Conservation (phyloP, 2,113 vertebrate genomes). For the Egretta garzetta region DNA sequence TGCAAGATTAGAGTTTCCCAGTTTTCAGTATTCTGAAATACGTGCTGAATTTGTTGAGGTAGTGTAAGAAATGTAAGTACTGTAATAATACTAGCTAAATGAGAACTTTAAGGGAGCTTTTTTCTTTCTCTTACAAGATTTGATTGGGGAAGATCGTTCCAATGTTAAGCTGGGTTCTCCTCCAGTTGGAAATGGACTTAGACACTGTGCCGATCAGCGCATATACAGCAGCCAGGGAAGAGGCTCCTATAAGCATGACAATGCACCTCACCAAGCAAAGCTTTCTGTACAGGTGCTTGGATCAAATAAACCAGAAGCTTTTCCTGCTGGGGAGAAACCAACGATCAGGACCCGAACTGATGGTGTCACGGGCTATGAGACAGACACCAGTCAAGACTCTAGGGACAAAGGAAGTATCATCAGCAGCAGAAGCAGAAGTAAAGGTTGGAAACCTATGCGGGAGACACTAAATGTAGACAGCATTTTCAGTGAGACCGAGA, state of each 20-base stretch:
- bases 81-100: neutral
- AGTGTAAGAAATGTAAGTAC: neutral
- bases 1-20: neutral
- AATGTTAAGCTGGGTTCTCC: slow-evolving; percentile 82
- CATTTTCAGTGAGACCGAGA: slow-evolving; percentile 87
- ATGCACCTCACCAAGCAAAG: slow-evolving; percentile 54
- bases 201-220: slow-evolving; percentile 73
- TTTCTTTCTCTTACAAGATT: slow-evolving; percentile 66
- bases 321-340: slow-evolving; percentile 44
- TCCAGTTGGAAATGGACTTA: slow-evolving; percentile 79
- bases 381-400: slow-evolving; percentile 90
- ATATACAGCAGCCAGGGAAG: slow-evolving; percentile 87
- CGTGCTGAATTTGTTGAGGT: neutral
- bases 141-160: slow-evolving; percentile 71
- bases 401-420: slow-evolving; percentile 69
- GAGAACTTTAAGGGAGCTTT: neutral
- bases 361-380: slow-evolving; percentile 83
- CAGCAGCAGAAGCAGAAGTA: slow-evolving; percentile 69
- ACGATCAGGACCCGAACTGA: slow-evolving; percentile 60
- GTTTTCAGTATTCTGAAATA: neutral
- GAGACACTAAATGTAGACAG: slow-evolving; percentile 94
- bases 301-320: slow-evolving; percentile 44
- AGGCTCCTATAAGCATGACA: slow-evolving; percentile 78
- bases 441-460: slow-evolving; percentile 88
- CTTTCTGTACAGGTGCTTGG: slow-evolving; percentile 17